Conservation (phyloP, 1,140 invertebrate genomes). For the Battus philenor region DNA sequence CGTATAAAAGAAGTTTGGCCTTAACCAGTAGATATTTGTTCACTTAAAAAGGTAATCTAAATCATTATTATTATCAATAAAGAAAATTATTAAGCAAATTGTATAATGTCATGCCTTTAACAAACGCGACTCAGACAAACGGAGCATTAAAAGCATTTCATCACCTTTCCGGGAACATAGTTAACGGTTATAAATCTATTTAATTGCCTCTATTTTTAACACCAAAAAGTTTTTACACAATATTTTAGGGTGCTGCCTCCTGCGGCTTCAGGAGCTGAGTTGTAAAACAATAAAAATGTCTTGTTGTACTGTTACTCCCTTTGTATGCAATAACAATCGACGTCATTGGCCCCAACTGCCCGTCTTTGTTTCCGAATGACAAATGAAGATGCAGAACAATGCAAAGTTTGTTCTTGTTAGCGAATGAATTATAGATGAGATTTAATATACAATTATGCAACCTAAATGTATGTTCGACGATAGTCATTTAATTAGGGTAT, state of each 20-base stretch:
- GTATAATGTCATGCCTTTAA: too few species aligned
- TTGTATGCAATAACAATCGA: constrained; percentile 40
- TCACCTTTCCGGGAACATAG: constrained; percentile 44
- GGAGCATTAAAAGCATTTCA: constrained; percentile 22
- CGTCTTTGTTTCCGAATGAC: constrained; percentile 50
- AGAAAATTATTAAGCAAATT: too few species aligned
- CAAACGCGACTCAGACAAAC: constrained; percentile 16
- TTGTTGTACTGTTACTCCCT: constrained; percentile 48
- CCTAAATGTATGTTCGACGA: constrained; percentile 5
- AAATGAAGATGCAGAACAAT: constrained; percentile 51
- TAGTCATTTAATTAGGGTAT: too few species aligned
- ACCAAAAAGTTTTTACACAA: constrained; percentile 45
- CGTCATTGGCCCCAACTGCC: constrained; percentile 39
- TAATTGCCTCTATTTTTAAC: constrained; percentile 48
- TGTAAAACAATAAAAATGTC: constrained; percentile 64
- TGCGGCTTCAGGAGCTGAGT: constrained; percentile 53
- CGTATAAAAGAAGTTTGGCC: too few species aligned
- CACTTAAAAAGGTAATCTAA: too few species aligned
- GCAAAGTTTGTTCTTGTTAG: constrained; percentile 8
- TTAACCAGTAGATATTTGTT: too few species aligned
- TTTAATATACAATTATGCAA: constrained; percentile 16
- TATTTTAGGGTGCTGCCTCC: constrained; percentile 59
- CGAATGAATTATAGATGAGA: neutral
- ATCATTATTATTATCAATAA: too few species aligned
- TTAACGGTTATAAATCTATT: constrained; percentile 62